These are phyloP conservation scores for Epicauta chinensis DNA, from an alignment of 1,140 invertebrate genomes.

Conservation along the genomic window DNA sequence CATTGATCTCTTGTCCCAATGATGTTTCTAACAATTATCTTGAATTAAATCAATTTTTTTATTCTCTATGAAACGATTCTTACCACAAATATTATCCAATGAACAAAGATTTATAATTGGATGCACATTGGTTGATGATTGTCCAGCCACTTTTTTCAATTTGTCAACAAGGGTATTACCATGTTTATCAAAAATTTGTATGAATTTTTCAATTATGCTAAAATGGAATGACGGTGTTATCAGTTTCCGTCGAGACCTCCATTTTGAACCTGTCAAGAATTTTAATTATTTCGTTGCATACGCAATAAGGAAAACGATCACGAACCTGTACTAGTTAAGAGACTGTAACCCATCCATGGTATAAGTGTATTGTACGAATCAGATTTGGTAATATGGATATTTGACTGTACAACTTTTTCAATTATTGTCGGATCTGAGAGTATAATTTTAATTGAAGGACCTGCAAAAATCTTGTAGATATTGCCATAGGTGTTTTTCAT, in stretches of 20 bases:
- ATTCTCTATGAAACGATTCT: constrained; percentile 30
- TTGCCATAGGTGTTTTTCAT: no score
- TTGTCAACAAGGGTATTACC: constrained; percentile 52
- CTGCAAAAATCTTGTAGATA: no score
- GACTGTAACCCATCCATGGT: no score
- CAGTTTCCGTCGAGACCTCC: no score
- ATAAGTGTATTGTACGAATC: no score
- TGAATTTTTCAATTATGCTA: constrained; percentile 68
- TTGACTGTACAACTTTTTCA: no score
- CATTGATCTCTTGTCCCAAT: constrained; percentile 22
- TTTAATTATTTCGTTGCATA: no score
- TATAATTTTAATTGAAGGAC: constrained; percentile 68
- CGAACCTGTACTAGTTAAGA: no score
- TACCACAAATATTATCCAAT: constrained; percentile 76
- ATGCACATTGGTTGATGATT: constrained; percentile 54
- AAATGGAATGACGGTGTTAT: constrained; percentile 81
- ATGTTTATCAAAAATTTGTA: constrained; percentile 70
- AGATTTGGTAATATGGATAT: no score
- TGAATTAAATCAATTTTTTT: constrained; percentile 14
- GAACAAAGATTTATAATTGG: constrained; percentile 60
- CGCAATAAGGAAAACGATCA: no score
- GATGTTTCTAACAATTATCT: constrained; percentile 21
- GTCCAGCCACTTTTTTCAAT: constrained; percentile 39
- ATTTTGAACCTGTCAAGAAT: no score
- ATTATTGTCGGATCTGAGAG: no score